Base-by-base conservation (phyloP, 2,888 invertebrate species). In the Clepsis dumicolana region DNA sequence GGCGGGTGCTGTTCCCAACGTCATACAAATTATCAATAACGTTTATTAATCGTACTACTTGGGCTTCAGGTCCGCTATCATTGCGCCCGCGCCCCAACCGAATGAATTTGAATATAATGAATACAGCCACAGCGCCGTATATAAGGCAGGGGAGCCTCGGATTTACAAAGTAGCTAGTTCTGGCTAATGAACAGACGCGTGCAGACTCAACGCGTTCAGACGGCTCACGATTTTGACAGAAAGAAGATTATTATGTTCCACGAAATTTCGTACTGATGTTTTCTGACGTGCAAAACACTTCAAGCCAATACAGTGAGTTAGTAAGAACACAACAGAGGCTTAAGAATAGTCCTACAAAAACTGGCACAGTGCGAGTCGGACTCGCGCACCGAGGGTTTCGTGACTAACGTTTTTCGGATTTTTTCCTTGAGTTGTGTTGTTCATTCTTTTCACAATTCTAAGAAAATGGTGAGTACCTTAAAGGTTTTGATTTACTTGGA, bases 101-200 rank as follows among this genome's bases (percentile, higher is more conserved):
- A 68, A 65, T 64, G 54, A 60, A 74, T 73, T 71, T 71, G 65
- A 73, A 72, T 73, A 68, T 69, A 72, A 72, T 70, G 72, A 71
- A 73, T 70, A 71, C 70, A 67, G 57, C 64, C 59, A 64, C 62
- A 29, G 62, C 48, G 59, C 38, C 52, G 52, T 50, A 44, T 25
- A 53, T 29, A 62, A 62, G 48, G 35, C 38, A 21, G 27, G n/a
- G 3, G 35, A 27, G 21, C 24, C 5, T 16, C 18, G 29, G 62
- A 38, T 67, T 67, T 57, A 57, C n/a, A 75, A 74, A 74, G 74
- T 10, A 32, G 10, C 1, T 48, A 48, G 48, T 48, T 12, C 44
- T 48, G 21, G 12, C 21, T 48, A 48, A 48, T 48, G 48, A 48
- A 48, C 35, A 5, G 8, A 35, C 48, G 48, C 18, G 44, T 18